A percentile compares a stretch with the other conserved stretches of the same genome.
Evolutionary conservation across 1,140 invertebrate species (phyloP).

Genomic region (Drosophila rufa): DNA sequence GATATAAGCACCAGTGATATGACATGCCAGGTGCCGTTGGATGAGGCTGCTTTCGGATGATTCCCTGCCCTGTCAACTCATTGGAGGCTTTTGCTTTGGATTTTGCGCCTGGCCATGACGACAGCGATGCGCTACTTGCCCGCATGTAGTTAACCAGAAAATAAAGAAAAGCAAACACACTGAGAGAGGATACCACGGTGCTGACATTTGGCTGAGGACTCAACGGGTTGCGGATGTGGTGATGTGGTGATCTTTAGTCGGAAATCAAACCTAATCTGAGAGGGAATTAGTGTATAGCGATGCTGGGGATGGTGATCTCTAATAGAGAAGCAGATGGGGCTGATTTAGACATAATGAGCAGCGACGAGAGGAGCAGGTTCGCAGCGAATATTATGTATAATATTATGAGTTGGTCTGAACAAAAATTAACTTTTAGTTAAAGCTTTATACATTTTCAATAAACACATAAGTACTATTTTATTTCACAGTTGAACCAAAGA

Average conservation of each 20-base stretch:
- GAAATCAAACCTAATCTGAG: conserved; percentile 50
- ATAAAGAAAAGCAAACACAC: not conserved
- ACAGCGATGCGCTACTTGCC: conserved; percentile 68
- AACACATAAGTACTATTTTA: too few species aligned
- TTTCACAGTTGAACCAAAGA: too few species aligned
- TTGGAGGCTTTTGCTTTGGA: conserved; percentile 44
- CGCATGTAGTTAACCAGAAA: conserved; percentile 63
- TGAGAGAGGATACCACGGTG: conserved; percentile 27
- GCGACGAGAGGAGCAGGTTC: not conserved
- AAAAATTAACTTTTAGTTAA: not conserved
- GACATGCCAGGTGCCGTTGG: conserved; percentile 78
- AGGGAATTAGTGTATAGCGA: conserved; percentile 18
- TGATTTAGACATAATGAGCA: conserved; percentile 33
- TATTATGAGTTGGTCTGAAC: not conserved
- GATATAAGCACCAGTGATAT: conserved; percentile 74
- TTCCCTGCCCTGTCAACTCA: conserved; percentile 66
- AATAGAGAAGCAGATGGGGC: conserved; percentile 4
- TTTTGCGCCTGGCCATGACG: conserved; percentile 71
- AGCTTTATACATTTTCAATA: too few species aligned
- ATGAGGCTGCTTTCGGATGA: conserved; percentile 35
- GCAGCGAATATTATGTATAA: not conserved
- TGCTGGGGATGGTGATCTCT: conserved; percentile 10
- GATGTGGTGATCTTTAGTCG: conserved; percentile 62
- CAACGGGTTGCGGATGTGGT: conserved; percentile 61
- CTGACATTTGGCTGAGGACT: conserved; percentile 54